Evolutionary conservation across 2,797 vertebrate species (phyloP), one percentile per base, ranked within the genome.

Genomic region (Pangasius krempfi): DNA sequence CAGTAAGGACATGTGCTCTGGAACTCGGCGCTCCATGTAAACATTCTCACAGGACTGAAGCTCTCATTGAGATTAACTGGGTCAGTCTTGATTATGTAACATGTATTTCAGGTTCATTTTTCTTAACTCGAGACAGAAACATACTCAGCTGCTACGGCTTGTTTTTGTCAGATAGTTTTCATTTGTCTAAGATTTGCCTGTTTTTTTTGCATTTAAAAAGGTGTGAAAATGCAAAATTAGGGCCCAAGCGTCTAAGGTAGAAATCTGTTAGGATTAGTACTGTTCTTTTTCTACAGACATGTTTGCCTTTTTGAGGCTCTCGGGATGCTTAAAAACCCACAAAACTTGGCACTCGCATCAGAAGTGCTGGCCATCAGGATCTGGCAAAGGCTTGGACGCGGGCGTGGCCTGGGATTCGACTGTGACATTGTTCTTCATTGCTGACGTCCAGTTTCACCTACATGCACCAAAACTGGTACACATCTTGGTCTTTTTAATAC

Each of bases 41-140:
- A 91, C 80, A 89, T 88, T 91, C 88, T 87, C 73, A 68, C 87
- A 88, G 78, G 33, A 80, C 62, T 52, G 30, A 58, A 76, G 80
- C 66, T 47, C 84, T 68, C 73, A 86, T 52, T 81, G 47, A 89
- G 82, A 90, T 78, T 50, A 93, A 92, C 88, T 90, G 79, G 86
- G 90, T 92, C 92, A 92, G 76, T 91, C 88, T 84, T 76, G 30
- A 85, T 94, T 92, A 87, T 68, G 62, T 87, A 93, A 94, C 87
- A 89, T 88, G 82, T 86, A 91, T 89, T 90, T 90, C 66, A 91
- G 87, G 87, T 30, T 85, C 82, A 82, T 88, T 94, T 94, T 90
- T 90, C 40, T 75, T 86, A 91, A 90, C 80, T 83, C 6, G 13
- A 83, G 58, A n/a, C 44, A 81, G 90, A 92, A 89, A 92, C 72